Evolutionary conservation across 2,888 invertebrate genomes (phyloP).

Genomic region (Plagiodera versicolora): DNA sequence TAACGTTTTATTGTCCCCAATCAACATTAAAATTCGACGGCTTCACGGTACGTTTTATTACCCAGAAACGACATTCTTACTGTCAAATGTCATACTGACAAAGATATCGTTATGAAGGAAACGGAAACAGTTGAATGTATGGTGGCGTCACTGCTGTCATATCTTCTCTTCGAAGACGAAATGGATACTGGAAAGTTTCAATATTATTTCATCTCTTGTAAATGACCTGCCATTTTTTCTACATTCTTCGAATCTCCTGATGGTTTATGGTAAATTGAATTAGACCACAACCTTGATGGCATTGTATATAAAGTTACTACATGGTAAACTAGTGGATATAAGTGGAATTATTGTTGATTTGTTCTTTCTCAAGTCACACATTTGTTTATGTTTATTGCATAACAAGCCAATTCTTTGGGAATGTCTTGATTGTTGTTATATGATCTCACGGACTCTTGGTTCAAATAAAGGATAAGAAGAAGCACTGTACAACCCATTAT

Average conservation of each 20-base stretch:
- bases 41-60: too few species aligned
- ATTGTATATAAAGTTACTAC: conserved; percentile 52
- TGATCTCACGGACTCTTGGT: conserved; percentile 49
- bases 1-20: too few species aligned
- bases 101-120: not conserved
- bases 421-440: conserved; percentile 30
- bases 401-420: conserved; percentile 32
- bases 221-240: conserved; percentile 35
- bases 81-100: too few species aligned
- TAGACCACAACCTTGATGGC: conserved; percentile 29
- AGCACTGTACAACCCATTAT: too few species aligned
- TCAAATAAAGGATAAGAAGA: conserved; percentile 47
- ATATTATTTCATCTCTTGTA: conserved; percentile 29
- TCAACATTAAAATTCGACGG: too few species aligned
- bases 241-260: conserved; percentile 26
- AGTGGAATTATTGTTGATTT: conserved; percentile 39
- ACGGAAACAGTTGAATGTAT: conserved; percentile 10
- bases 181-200: conserved; percentile 17
- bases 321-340: conserved; percentile 43
- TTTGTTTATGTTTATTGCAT: conserved; percentile 45
- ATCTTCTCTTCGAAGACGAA: too few species aligned
- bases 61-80: too few species aligned
- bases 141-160: too few species aligned
- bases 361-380: conserved; percentile 43
- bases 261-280: conserved; percentile 25